Base-by-base conservation (phyloP, 1,140 invertebrate genomes). In the Pogonognathellus flavescens region DNA sequence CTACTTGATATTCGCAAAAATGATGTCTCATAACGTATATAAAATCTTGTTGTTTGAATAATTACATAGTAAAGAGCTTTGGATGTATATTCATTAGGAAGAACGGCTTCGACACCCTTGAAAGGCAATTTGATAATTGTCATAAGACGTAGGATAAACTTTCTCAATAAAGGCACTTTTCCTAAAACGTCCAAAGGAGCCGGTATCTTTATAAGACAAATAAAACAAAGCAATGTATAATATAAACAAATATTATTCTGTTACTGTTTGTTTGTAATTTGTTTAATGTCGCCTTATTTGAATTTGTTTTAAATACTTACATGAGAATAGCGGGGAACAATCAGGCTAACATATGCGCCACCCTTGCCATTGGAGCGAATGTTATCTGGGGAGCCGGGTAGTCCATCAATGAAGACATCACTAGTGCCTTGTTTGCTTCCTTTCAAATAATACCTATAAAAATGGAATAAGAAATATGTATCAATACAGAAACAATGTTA, bases 381-480 rank as follows among this genome's bases (percentile, higher is more conserved):
- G 90, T 96, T 97, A 90, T 97, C 96, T n/a, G 95, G 95, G 9
- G 92, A 83, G 89, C 96, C 96, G 72, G 96, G 95, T 84, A 97
- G 91, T 72, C 94, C 94, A 89, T 95, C 93, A n/a, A 94, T 89
- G 89, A 97, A 95, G 0, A 95, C 90, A 89, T 96, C 95, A 2
- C 90, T 89, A 85, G 92, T 92, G n/a, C 95, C 95, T 88, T 93
- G 93, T 85, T 95, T 95, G 3, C 93, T 91, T 16, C 96, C 94
- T 90, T 93, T 93, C 70, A 97, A 90, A 90, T 95, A 93, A 91
- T 96, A 94, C 89, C 95, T 94, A 13, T 52, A 41, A 41, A 41
- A 41, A 3, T 41, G 1, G 31, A 41, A 41, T n/a, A n/a, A n/a
- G n/a, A n/a, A n/a, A n/a, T n/a, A n/a, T n/a, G n/a, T n/a, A n/a